Base-by-base conservation (phyloP, 2,888 invertebrate genomes). In the Osedax fenrisi region DNA sequence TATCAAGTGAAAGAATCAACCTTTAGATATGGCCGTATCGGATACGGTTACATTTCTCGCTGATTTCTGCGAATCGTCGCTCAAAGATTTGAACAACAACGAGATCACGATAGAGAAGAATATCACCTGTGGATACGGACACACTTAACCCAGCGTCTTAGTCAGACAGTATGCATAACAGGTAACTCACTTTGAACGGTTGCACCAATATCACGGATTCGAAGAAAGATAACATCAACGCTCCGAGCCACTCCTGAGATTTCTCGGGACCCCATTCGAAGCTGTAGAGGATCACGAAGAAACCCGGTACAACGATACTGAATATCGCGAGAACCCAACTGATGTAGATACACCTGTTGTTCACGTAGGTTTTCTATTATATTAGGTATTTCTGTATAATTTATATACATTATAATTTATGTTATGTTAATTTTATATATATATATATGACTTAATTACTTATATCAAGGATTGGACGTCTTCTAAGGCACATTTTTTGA, bases 191-290 rank as follows among this genome's bases (percentile, higher is more conserved):
- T 80, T 82, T 82, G 5, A 80, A 62, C 3, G 82, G 82, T 71
- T 82, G 81, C 3, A 82, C 76, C 13, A 82, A 61, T n/a, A 80
- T 75, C 1, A 82, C 78, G 3, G 81, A 81, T 76, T 81, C 80
- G 21, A 79, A 75, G 10, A 82, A 78, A 23, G 81, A 80, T 24
- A 82, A 80, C 73, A 78, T 22, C 21, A 78, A 75, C 1, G 85
- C 81, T 0, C 82, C 81, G 5, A 86, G 79, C 86, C 86, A 86
- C 74, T 83, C 81, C 26, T 82, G 81, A 0, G 85, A 82, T 75
- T 84, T 85, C 67, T 81, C 81, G 76, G 83, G 82, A 0, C 86
- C 85, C 81, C 85, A 86, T 76, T 83, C 78, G 76, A 86, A 82
- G 73, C 84, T 84, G 80, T 84, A 86, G 5, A 84, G 80, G 80